Evolutionary conservation across 2,797 vertebrate species (phyloP).

Genomic region (Pygocentrus nattereri): DNA sequence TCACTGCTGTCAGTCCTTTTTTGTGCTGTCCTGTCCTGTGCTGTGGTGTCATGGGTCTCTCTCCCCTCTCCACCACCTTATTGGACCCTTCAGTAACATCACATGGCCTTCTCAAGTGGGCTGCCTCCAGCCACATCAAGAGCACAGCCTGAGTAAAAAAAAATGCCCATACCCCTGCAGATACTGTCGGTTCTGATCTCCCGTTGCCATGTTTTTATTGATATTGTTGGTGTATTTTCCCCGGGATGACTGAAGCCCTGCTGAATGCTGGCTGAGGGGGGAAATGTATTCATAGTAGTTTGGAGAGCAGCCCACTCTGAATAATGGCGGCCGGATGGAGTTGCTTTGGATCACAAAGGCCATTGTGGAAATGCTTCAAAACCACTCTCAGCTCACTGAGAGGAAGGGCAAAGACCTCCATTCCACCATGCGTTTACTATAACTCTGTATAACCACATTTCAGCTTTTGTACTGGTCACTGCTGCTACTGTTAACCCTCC

Average conservation of each 20-base stretch:
- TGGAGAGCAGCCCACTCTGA: slow-evolving; percentile 50
- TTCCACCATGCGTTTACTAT: slow-evolving; percentile 43
- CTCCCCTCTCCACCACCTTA: slow-evolving; percentile 36
- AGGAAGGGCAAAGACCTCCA: slow-evolving; percentile 51
- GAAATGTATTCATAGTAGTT: slow-evolving; percentile 47
- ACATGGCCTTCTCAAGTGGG: slow-evolving; percentile 80
- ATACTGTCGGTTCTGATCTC: slow-evolving; percentile 75
- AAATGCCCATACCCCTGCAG: slow-evolving; percentile 36
- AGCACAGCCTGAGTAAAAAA: slow-evolving; percentile 55
- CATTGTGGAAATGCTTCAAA: slow-evolving; percentile 57
- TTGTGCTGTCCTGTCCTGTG: slow-evolving; percentile 45
- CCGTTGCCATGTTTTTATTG: slow-evolving; percentile 73
- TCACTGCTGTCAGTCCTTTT: slow-evolving; percentile 77
- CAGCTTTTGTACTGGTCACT: slow-evolving; percentile 26
- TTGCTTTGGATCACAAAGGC: slow-evolving; percentile 57
- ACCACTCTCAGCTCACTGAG: slow-evolving; percentile 55
- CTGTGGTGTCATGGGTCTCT: slow-evolving; percentile 39
- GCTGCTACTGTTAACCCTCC: slow-evolving; percentile 2
- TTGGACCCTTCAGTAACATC: slow-evolving; percentile 74
- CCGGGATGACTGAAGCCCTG: slow-evolving; percentile 53
- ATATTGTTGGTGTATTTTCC: slow-evolving; percentile 64
- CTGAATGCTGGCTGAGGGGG: slow-evolving; percentile 44
- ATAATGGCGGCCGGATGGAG: slow-evolving; percentile 55
- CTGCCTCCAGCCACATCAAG: slow-evolving; percentile 79
- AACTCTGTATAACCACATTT: slow-evolving; percentile 8